These are phyloP conservation scores for Plemyria rubiginata DNA, from an alignment of 2,888 invertebrate genomes.

Conservation along the genomic window DNA sequence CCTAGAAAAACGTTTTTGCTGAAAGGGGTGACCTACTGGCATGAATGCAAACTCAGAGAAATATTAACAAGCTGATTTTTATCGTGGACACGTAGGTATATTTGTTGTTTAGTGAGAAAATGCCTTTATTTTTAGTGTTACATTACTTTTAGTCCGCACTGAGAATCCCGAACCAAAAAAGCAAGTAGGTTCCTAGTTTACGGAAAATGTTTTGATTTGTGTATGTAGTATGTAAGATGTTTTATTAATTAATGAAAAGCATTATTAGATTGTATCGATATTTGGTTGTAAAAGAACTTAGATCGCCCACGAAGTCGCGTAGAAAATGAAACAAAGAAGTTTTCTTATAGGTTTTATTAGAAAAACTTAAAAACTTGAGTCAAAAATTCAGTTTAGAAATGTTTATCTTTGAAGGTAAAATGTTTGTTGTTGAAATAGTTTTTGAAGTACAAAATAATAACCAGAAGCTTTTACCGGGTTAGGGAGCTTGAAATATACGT, in stretches of 20 bases:
- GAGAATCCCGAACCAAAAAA: too few species aligned
- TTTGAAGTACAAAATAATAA: constrained; percentile 9
- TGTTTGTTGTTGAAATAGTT: not conserved
- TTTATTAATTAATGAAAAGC: not conserved
- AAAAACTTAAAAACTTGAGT: too few species aligned
- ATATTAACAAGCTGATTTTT: constrained; percentile 5
- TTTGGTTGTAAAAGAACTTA: not conserved
- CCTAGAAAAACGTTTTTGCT: constrained; percentile 18
- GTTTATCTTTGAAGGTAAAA: too few species aligned
- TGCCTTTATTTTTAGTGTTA: not conserved
- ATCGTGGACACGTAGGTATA: not conserved
- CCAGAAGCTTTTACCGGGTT: constrained; percentile 28
- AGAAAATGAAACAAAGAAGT: not conserved
- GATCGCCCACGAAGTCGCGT: not conserved
- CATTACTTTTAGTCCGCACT: not conserved
- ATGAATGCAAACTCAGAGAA: constrained; percentile 2
- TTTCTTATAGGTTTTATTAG: too few species aligned
- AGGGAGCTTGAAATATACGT: constrained; percentile 39
- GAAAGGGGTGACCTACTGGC: constrained; percentile 27
- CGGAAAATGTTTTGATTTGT: not conserved
- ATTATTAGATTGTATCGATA: not conserved
- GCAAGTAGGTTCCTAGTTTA: not conserved
- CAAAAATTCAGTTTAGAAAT: too few species aligned
- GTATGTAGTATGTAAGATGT: not conserved
- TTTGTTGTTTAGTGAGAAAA: not conserved